Percentiles rank a stretch among this genome's conserved stretches.
Evolutionary conservation across 2,888 invertebrate genomes (phyloP).

Genomic region (Exocentrus adspersus): DNA sequence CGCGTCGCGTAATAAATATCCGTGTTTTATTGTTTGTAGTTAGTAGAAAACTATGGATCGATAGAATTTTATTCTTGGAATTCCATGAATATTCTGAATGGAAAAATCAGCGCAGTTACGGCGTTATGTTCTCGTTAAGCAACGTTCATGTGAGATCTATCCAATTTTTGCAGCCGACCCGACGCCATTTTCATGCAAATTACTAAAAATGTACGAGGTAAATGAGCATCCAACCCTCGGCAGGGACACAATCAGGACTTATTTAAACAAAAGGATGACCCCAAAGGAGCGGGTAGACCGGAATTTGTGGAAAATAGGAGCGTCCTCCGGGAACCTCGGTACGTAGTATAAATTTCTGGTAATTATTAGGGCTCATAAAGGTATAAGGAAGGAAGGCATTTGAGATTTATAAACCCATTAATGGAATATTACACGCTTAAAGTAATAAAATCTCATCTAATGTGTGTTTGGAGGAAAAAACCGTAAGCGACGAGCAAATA

Average conservation of each 20-base stretch:
- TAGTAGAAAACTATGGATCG: too few relatives aligned
- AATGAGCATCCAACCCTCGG: not conserved
- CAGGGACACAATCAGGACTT: not conserved
- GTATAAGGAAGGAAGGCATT: not conserved
- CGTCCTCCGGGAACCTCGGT: not conserved
- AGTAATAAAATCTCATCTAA: not conserved
- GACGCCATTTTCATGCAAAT: not conserved
- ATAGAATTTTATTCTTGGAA: too few relatives aligned
- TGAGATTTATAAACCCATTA: not conserved
- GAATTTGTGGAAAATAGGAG: not conserved
- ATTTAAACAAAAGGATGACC: conserved; percentile 1
- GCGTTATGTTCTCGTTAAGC: not conserved
- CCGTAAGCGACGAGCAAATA: not conserved
- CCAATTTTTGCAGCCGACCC: not conserved
- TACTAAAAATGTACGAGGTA: not conserved
- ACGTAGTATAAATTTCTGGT: not conserved
- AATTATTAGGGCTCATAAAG: not conserved
- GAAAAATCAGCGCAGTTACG: not conserved
- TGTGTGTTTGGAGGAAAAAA: not conserved
- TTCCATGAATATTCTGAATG: too few relatives aligned
- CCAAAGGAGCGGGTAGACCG: not conserved
- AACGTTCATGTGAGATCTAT: not conserved
- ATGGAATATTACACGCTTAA: not conserved
- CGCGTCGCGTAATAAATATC: too few relatives aligned
- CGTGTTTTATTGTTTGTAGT: too few relatives aligned